Evolutionary conservation across 2,113 vertebrate genomes (phyloP), one percentile per base, ranked within the genome.

Genomic region (Myiagra hebetior): DNA sequence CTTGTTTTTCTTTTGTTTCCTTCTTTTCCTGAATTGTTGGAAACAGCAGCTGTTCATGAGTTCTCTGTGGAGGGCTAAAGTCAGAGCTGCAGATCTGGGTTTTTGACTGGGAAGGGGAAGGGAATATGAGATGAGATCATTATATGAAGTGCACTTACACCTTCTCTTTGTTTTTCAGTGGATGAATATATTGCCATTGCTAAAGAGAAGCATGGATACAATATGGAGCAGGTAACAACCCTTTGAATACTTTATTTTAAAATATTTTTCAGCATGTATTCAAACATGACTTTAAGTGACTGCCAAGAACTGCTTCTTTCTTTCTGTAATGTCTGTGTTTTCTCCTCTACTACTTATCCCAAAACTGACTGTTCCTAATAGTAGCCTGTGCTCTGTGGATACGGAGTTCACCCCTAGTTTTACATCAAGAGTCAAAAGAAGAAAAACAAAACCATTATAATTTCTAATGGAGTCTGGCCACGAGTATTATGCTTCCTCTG

Each of bases 151-250:
- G 24, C 28, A 75, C 44, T 96, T 85, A 89, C 20, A 50, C 8
- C 26, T 67, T 85, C 82, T 80, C 79, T 98, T 94, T 97, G 79
- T 97, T 95, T 98, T 98, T 50, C 97, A 99, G 99, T 99, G 98
- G 99, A 99, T 7, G 99, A 99, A 76, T 99, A 99, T 97, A 99
- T 99, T 86, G 97, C 98, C 87, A 99, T 99, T 65, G 99, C 99
- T 88, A 99, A 99, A 97, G 99, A 99, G 97, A 99, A 99, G 93
- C 99, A 99, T 49, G 99, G 99, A 50, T 99, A 99, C 98, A 99
- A 99, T 96, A 99, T 99, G 99, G 99, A 99, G 41, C 99, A 99
- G 99, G 99, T 99, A 98, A 98, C 9, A 44, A 52, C 27, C 26
- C 9, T 93, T 22, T 67, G 49, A 77, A 76, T 85, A 50, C 39